phyloP scores from a whole-genome alignment of 2,797 vertebrate species.

The Tenualosa ilisha region DNA sequence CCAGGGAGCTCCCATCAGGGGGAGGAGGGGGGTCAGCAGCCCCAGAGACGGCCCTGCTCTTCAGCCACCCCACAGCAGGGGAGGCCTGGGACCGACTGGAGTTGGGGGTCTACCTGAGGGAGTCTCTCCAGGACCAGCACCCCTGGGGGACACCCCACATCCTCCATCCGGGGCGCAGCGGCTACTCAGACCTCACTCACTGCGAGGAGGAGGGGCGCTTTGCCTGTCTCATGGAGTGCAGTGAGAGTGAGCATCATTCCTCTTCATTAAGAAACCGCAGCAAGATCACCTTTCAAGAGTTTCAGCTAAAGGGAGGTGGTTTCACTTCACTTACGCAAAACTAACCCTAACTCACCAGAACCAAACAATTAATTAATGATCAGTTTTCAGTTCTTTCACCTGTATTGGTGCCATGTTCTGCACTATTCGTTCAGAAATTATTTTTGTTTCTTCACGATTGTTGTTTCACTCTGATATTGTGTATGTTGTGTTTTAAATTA shows the following conservation, averaged over 20 bases:
- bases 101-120: slow-evolving; percentile 75
- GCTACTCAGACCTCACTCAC: slow-evolving; percentile 77
- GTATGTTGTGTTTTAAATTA: too few relatives aligned
- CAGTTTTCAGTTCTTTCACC: too few relatives aligned
- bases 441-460: too few relatives aligned
- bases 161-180: slow-evolving; percentile 67
- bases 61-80: slow-evolving; percentile 69
- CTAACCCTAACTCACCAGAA: too few relatives aligned
- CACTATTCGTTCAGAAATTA: too few relatives aligned
- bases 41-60: slow-evolving; percentile 66
- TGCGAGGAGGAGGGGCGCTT: slow-evolving; percentile 59
- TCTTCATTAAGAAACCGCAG: too few relatives aligned
- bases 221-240: slow-evolving; percentile 76
- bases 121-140: slow-evolving; percentile 26
- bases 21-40: not conserved
- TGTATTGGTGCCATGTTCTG: too few relatives aligned
- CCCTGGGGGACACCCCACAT: slow-evolving; percentile 69
- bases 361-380: too few relatives aligned
- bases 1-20: not conserved
- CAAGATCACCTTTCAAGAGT: too few relatives aligned
- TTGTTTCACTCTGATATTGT: too few relatives aligned
- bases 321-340: too few relatives aligned
- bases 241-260: slow-evolving; percentile 48
- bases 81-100: slow-evolving; percentile 53
- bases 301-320: too few relatives aligned